Conservation (phyloP, 2,113 vertebrate genomes). For the Hydrochoerus hydrochaeris region DNA sequence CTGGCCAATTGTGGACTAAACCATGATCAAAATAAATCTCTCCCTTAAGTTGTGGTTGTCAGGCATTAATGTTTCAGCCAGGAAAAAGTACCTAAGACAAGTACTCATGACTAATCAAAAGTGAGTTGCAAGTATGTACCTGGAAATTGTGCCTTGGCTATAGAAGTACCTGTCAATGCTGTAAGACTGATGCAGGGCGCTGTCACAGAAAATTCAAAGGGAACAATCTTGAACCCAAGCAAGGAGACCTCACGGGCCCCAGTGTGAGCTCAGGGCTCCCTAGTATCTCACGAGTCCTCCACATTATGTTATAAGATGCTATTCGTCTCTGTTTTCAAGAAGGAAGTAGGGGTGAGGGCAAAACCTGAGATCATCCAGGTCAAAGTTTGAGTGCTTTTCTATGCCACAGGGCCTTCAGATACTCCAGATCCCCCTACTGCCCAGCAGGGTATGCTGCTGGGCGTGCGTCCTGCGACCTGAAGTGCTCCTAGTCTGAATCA, state of each 20-base stretch:
- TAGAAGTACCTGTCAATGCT: background rate
- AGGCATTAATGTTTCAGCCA: background rate
- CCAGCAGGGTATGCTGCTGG: background rate
- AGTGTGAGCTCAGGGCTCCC: background rate
- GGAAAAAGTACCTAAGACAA: background rate
- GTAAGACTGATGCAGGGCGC: background rate
- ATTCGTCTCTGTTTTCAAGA: background rate
- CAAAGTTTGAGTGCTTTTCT: background rate
- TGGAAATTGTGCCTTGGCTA: background rate
- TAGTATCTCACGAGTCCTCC: background rate
- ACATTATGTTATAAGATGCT: background rate
- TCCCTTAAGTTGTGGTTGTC: background rate
- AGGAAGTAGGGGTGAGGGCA: background rate
- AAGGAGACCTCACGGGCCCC: rapidly evolving
- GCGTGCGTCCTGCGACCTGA: background rate
- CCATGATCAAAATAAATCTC: background rate
- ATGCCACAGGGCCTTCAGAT: background rate
- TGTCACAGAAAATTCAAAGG: background rate
- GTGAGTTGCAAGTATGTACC: background rate
- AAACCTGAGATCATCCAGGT: background rate
- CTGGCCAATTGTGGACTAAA: background rate
- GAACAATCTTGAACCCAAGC: background rate
- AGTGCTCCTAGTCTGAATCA: background rate
- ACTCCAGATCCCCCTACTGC: background rate
- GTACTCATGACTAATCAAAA: background rate